These are phyloP conservation scores for Cylloceria caligata DNA, from an alignment of 2,888 invertebrate genomes.

Conservation along the genomic window DNA sequence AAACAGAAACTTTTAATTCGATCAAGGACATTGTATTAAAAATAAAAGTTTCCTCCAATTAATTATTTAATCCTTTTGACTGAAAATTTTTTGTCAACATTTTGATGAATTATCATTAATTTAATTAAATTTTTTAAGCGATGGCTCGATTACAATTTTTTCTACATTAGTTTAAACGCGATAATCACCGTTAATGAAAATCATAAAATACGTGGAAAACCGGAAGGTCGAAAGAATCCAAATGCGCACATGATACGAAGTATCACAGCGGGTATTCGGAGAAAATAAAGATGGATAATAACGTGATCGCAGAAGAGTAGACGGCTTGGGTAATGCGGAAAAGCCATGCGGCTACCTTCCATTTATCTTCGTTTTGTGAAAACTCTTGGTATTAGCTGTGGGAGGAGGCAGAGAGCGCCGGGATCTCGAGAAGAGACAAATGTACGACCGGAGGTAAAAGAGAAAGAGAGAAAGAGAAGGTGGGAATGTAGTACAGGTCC, in stretches of 20 bases:
- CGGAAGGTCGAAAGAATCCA: not conserved
- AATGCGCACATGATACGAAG: not conserved
- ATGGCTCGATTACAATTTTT: not conserved
- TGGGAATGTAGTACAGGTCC: constrained; percentile 11
- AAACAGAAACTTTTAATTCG: too few species aligned
- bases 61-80: too few species aligned
- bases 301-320: constrained; percentile 8
- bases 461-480: constrained; percentile 13
- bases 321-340: constrained; percentile 34
- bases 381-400: constrained; percentile 28
- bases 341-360: constrained; percentile 26
- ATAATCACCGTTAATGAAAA: not conserved
- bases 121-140: not conserved
- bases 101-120: not conserved
- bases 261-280: constrained; percentile 15
- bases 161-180: not conserved
- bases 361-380: constrained; percentile 59
- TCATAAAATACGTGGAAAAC: constrained; percentile 1
- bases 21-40: too few species aligned
- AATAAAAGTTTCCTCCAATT: too few species aligned
- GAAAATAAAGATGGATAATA: constrained; percentile 58
- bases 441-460: not conserved
- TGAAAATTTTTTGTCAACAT: too few species aligned
- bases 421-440: constrained; percentile 13
- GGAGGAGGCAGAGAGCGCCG: constrained; percentile 21